These are phyloP conservation scores for Aphidius gifuensis DNA, from an alignment of 1,140 invertebrate species.

Conservation along the genomic window DNA sequence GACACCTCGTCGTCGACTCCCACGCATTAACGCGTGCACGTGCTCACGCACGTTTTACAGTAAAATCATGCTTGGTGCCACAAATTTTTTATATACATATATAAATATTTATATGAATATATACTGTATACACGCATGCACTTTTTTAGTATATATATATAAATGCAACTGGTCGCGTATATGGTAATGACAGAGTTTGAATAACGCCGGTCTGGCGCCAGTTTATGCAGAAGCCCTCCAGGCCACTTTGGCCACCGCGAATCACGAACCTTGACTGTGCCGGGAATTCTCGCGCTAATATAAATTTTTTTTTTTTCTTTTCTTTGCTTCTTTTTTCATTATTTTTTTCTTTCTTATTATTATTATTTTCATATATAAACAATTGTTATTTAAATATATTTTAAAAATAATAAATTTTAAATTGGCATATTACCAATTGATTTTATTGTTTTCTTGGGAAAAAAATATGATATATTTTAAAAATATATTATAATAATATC, in stretches of 20 bases:
- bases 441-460: too few relatives aligned
- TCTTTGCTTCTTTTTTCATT: not conserved
- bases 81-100: not conserved
- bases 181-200: slow-evolving; percentile 22
- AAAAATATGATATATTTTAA: not conserved
- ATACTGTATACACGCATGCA: too few relatives aligned
- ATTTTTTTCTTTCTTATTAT: too few relatives aligned
- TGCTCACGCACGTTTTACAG: slow-evolving; percentile 16
- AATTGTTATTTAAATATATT: too few relatives aligned
- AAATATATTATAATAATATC: not conserved
- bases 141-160: not conserved
- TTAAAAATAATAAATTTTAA: too few relatives aligned
- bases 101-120: too few relatives aligned
- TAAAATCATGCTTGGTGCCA: slow-evolving; percentile 20
- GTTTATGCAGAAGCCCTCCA: slow-evolving; percentile 9
- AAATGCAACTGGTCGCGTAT: slow-evolving; percentile 13
- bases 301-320: not conserved
- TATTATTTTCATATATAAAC: too few relatives aligned
- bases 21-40: slow-evolving; percentile 19
- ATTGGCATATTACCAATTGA: too few relatives aligned
- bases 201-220: slow-evolving; percentile 18
- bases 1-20: slow-evolving; percentile 20
- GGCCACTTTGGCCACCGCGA: slow-evolving; percentile 9
- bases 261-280: slow-evolving; percentile 8
- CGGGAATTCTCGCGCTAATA: not conserved